Base-by-base conservation (phyloP, 2,113 vertebrate species). In the Nesogale talazaci region DNA sequence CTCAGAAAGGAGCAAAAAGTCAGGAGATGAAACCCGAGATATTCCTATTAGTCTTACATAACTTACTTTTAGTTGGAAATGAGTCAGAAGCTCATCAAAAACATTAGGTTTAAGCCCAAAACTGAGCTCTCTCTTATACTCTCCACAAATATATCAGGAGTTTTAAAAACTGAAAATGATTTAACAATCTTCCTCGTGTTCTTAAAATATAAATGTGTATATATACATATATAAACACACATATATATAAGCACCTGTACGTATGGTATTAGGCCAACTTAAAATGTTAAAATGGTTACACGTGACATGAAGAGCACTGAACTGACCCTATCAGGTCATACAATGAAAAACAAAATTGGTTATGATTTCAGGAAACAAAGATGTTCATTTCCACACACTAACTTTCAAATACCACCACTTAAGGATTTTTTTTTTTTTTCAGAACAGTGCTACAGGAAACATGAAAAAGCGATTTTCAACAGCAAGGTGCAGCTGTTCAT, bases 1-100 rank as follows among this genome's bases (percentile, higher is more conserved):
- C 63, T 87, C 63, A 85, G 88, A 90, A 94, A 90, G 36, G 72
- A 82, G 63, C 82, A 83, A 95, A 96, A 94, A 93, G 79, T 95
- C 90, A 95, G 56, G 57, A 94, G 89, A 22, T 90, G 77, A 96
- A 97, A 94, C 36, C n/a, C 3, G 74, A 96, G 95, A 69, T 91
- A 94, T 52, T 86, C 42, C 84, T 92, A 90, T 92, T 94, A 83
- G 75, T 93, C 89, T 97, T 96, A 97, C 42, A 89, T 97, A 97
- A 96, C 91, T 95, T 91, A 80, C 34, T 93, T 92, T 91, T 92
- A 95, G 31, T 95, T 94, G 63, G 91, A 95, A 95, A 25, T 36
- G 65, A 95, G 14, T 93, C 89, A 82, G 46, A 57, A 83, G 69
- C 57, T 96, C 88, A 94, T 84, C 67, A 72, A 93, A 90, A 96